A percentile compares a stretch with the other conserved stretches of the same genome.
Evolutionary conservation across 2,888 invertebrate genomes (phyloP).

Genomic region (Nezara viridula): DNA sequence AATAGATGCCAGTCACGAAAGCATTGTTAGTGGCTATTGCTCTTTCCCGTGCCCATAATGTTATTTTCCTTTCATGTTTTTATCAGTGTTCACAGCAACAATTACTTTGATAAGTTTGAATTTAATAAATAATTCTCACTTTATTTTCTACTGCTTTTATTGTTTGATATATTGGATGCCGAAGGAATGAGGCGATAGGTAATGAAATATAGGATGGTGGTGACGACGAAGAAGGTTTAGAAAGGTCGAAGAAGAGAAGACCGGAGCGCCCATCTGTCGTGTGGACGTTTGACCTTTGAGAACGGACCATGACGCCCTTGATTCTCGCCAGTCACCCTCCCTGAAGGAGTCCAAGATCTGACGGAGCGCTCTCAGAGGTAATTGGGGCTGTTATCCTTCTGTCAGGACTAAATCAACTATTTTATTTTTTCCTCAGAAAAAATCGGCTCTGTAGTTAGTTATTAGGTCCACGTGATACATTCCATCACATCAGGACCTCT

Average conservation of each 20-base stretch:
- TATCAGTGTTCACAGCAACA: background rate
- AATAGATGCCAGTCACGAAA: background rate
- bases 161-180: too few relatives aligned
- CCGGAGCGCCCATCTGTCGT: background rate
- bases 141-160: background rate
- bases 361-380: background rate
- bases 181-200: background rate
- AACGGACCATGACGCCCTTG: background rate
- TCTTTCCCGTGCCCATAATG: background rate
- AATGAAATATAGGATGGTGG: background rate
- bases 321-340: background rate
- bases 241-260: constrained; percentile 16
- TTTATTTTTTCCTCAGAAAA: background rate
- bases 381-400: background rate
- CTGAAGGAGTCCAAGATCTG: background rate
- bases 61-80: background rate
- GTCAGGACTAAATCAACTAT: background rate
- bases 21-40: background rate
- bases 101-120: background rate
- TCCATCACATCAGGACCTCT: too few relatives aligned
- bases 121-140: background rate
- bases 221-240: background rate
- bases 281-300: constrained; percentile 23
- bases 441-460: background rate
- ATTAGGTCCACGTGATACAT: background rate